Conservation (phyloP, 2,888 invertebrate species). For the Vandiemenella viatica region DNA sequence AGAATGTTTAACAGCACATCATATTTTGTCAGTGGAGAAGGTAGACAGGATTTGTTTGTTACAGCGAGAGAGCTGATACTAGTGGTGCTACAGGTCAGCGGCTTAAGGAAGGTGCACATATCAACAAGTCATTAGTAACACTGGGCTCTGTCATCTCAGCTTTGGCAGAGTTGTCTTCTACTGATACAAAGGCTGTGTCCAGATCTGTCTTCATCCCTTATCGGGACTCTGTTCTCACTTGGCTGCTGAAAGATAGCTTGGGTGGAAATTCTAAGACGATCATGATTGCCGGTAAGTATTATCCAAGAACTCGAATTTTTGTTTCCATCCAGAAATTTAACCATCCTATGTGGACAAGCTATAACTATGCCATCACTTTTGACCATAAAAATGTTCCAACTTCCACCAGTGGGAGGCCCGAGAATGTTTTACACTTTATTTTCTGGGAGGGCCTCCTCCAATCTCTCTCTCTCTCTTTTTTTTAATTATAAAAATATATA, state of each 20-base stretch:
- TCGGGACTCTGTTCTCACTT: slow-evolving; percentile 74
- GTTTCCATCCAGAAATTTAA: too few relatives aligned
- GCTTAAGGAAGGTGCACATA: slow-evolving; percentile 78
- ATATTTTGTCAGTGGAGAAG: too few relatives aligned
- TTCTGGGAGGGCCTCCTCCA: too few relatives aligned
- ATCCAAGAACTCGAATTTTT: too few relatives aligned
- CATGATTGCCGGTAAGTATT: slow-evolving; percentile 56
- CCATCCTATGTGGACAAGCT: too few relatives aligned
- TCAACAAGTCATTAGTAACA: slow-evolving; percentile 79
- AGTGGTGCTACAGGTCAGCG: slow-evolving; percentile 84
- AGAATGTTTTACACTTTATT: too few relatives aligned
- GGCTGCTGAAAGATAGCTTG: slow-evolving; percentile 74
- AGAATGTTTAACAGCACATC: too few relatives aligned
- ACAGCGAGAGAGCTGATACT: slow-evolving; percentile 71
- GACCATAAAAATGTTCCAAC: too few relatives aligned
- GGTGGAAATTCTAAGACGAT: slow-evolving; percentile 85
- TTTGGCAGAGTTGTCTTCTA: slow-evolving; percentile 49
- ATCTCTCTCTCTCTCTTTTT: too few relatives aligned
- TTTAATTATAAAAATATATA: neutral
- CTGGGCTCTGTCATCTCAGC: slow-evolving; percentile 78
- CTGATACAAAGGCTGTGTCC: slow-evolving; percentile 10
- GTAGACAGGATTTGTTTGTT: too few relatives aligned
- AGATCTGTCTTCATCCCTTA: slow-evolving; percentile 61
- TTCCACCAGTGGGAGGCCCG: too few relatives aligned
- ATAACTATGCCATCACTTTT: too few relatives aligned